Percentiles rank a stretch among this genome's conserved stretches.
phyloP scores from a whole-genome alignment of 1,140 invertebrate species.

The Ceratosolen fusciceps region DNA sequence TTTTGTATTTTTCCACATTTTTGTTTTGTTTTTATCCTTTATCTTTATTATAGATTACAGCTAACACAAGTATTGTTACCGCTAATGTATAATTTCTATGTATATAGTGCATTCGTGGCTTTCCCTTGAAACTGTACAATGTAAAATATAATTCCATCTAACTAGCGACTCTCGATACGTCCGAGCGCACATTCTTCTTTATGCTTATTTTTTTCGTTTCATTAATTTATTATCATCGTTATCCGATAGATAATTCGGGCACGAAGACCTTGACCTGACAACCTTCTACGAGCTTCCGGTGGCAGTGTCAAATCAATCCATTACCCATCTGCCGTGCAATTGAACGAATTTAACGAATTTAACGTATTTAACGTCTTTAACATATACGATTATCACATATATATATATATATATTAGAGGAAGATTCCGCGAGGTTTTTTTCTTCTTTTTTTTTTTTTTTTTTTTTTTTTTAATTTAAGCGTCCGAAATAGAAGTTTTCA shows the following conservation, averaged over 20 bases:
- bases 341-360: too few species aligned
- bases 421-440: not conserved
- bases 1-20: too few species aligned
- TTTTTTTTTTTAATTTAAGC: too few species aligned
- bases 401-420: not conserved
- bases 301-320: not conserved
- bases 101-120: constrained; percentile 57
- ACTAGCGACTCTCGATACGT: constrained; percentile 60
- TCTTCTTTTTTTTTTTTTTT: too few species aligned
- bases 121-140: constrained; percentile 61
- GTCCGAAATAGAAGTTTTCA: not conserved
- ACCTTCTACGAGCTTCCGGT: not conserved
- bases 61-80: constrained; percentile 44
- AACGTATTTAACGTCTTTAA: too few species aligned
- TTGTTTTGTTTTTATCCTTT: too few species aligned
- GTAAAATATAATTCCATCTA: constrained; percentile 68
- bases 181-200: constrained; percentile 53
- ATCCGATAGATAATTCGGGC: constrained; percentile 22
- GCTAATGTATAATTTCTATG: constrained; percentile 57
- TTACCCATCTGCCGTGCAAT: not conserved
- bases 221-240: constrained; percentile 46
- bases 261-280: constrained; percentile 41
- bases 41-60: too few species aligned
- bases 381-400: too few species aligned
- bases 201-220: constrained; percentile 44